Evolutionary conservation across 2,888 invertebrate genomes (phyloP), one percentile per base, ranked within the genome.

Genomic region (Eurois occulta): DNA sequence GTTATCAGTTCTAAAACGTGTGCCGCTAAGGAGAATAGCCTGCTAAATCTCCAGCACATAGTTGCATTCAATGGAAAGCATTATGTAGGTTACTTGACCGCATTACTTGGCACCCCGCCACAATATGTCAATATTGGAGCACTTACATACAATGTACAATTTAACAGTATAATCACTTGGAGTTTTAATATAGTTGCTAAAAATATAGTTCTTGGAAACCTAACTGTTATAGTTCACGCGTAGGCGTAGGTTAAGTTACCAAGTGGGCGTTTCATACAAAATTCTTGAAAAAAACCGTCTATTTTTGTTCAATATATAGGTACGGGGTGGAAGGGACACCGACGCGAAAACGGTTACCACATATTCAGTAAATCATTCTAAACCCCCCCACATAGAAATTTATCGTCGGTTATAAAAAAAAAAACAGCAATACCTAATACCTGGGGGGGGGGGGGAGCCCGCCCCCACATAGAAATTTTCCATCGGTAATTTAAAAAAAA

Each of bases 71-170:
- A 71, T 84, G 77, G 65, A 65, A 69, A 75, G 64, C 69, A 77
- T 16, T 64, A 77, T 77, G 35, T 84, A 60, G 80, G 80, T 80
- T 77, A 84, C 48, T 73, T 77, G 80, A 73, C 70, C 72, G 70
- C 80, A 71, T 71, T 68, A 80, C 58, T 80, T 73, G 84, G 84
- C 84, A n/a, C 11, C 1, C 6, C 3, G 77, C 83, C 84, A 83
- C 62, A 32, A 66, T 35, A 71, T 80, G 70, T 64, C 72, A 71
- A 80, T 73, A 64, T 76, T 84, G 38, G 24, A 64, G 41, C 62
- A 66, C 80, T 73, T 71, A 55, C 71, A 80, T 75, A 83, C 65
- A 83, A 83, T 83, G 38, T 64, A 75, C 4, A 41, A 80, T 74
- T 74, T 46, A 74, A 74, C 32, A 62, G 60, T 81, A 35, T 62